These are phyloP conservation scores for Helicoverpa zea DNA, from an alignment of 1,140 invertebrate species.

Conservation along the genomic window DNA sequence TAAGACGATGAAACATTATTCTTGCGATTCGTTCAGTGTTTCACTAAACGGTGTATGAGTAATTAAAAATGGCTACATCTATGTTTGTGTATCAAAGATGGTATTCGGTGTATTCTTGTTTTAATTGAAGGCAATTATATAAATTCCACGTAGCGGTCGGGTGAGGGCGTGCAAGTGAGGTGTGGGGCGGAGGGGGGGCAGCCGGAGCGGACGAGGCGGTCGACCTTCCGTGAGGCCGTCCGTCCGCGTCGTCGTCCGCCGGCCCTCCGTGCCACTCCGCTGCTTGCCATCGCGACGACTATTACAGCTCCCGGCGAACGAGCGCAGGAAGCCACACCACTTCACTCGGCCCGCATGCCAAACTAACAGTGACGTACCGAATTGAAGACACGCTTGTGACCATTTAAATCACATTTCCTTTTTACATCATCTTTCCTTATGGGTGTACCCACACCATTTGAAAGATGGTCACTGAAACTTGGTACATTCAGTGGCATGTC, in stretches of 20 bases:
- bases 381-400: conserved; percentile 39
- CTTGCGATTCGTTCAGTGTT: conserved; percentile 48
- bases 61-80: conserved; percentile 46
- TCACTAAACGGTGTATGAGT: conserved; percentile 46
- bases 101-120: conserved; percentile 77
- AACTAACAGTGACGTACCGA: conserved; percentile 43
- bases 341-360: conserved; percentile 43
- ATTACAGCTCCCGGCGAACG: conserved; percentile 46
- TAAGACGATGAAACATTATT: conserved; percentile 51
- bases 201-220: conserved; percentile 69
- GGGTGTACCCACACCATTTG: not conserved
- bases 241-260: conserved; percentile 57
- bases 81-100: conserved; percentile 63
- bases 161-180: conserved; percentile 60
- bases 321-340: conserved; percentile 47
- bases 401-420: conserved; percentile 36
- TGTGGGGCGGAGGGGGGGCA: conserved; percentile 58
- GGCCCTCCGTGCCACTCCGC: conserved; percentile 55
- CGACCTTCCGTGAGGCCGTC: conserved; percentile 84
- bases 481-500: too few species aligned
- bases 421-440: conserved; percentile 12
- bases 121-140: conserved; percentile 85
- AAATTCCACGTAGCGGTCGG: conserved; percentile 83
- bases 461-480: not conserved
- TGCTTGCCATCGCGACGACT: conserved; percentile 53